These are phyloP conservation scores for Trisateles emortualis DNA, from an alignment of 2,888 invertebrate species.

Conservation along the genomic window DNA sequence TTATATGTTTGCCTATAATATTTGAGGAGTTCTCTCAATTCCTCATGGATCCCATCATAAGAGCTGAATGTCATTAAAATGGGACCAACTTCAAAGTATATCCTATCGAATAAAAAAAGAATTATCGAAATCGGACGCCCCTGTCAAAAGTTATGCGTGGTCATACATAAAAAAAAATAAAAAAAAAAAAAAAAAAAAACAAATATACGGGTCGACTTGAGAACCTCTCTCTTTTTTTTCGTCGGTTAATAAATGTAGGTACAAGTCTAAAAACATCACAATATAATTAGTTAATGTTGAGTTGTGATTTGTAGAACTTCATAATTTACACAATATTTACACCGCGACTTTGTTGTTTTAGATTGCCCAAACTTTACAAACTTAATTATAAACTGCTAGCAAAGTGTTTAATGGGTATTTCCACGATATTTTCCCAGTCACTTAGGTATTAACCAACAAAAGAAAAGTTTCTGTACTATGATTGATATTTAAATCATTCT, in stretches of 20 bases:
- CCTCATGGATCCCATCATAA: too few species aligned
- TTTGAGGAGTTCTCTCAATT: too few species aligned
- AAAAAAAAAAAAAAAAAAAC: too few species aligned
- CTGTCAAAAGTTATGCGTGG: too few species aligned
- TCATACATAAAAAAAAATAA: too few species aligned
- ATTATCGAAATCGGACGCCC: too few species aligned
- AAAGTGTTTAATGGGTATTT: not conserved
- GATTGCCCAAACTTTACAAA: slow-evolving; percentile 3
- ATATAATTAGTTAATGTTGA: not conserved
- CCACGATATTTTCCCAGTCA: not conserved
- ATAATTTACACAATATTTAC: slow-evolving; percentile 8
- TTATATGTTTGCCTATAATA: too few species aligned
- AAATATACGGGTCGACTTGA: too few species aligned
- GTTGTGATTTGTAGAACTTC: not conserved
- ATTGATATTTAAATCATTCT: not conserved
- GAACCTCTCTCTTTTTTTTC: too few species aligned
- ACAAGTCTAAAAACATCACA: not conserved
- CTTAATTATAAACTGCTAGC: slow-evolving; percentile 16
- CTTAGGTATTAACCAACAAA: not conserved
- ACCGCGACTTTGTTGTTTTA: slow-evolving; percentile 5
- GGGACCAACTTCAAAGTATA: too few species aligned
- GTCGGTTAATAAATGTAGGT: not conserved
- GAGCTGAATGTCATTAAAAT: too few species aligned
- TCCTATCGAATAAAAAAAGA: too few species aligned
- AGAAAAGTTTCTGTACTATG: not conserved